phyloP scores from a whole-genome alignment of 2,113 vertebrate species.

The Poecilia latipinna region DNA sequence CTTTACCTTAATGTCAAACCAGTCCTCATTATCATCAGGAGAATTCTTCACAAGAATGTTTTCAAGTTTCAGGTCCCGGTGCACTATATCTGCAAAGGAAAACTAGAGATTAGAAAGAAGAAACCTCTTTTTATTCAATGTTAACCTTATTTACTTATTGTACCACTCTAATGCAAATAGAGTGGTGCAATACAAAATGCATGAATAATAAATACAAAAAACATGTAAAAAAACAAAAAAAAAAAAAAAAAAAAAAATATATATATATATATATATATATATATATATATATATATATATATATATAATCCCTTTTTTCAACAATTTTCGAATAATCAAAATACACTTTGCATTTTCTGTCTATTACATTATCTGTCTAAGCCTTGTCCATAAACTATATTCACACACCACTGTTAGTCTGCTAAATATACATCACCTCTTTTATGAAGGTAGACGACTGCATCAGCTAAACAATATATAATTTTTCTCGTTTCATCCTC shows the following conservation, averaged over 20 bases:
- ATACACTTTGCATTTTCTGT: no score
- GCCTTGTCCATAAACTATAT: not conserved
- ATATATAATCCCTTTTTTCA: no score
- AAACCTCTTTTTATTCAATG: not conserved
- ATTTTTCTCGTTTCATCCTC: conserved; percentile 87
- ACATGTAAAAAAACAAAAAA: no score
- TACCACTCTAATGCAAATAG: no score
- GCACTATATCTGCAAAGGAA: conserved; percentile 82
- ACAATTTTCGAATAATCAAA: not conserved
- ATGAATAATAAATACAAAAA: no score
- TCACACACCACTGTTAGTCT: not conserved
- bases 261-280: no score
- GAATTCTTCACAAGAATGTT: conserved; percentile 91
- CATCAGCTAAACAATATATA: conserved; percentile 82
- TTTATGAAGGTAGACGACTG: conserved; percentile 84
- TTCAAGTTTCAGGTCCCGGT: conserved; percentile 89
- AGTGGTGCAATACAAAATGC: no score
- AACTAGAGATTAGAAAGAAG: conserved; percentile 46
- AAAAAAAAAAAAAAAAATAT: no score
- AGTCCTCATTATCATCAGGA: conserved; percentile 77
- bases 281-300: no score
- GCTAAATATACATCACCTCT: conserved; percentile 74
- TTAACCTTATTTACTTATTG: no score
- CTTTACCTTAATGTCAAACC: conserved; percentile 89
- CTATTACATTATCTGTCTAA: no score